Conservation (phyloP, 2,888 invertebrate genomes). For the Entomobrya multifasciata region DNA sequence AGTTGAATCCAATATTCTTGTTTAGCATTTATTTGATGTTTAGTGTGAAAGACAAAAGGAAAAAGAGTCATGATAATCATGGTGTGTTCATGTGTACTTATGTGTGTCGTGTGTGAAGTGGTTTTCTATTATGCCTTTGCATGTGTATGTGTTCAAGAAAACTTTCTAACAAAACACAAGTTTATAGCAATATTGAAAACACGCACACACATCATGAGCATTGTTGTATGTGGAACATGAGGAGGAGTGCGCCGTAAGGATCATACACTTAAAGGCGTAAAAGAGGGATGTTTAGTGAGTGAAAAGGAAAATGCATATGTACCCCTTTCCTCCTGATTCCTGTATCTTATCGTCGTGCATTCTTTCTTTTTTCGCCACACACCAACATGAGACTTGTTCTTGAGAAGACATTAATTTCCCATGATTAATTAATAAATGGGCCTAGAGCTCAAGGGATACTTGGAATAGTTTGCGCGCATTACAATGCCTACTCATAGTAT, state of each 20-base stretch:
- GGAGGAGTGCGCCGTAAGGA: neutral
- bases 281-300: no score
- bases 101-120: neutral
- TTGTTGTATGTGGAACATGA: neutral
- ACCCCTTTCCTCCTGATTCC: constrained; percentile 16
- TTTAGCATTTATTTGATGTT: constrained; percentile 7
- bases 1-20: neutral
- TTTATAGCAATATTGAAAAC: constrained; percentile 38
- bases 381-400: constrained; percentile 47
- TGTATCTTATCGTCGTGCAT: constrained; percentile 2
- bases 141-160: constrained; percentile 1
- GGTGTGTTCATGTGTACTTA: neutral
- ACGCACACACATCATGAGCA: neutral
- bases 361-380: neutral
- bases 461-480: constrained; percentile 59
- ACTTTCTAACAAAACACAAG: constrained; percentile 8
- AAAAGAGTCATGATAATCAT: neutral
- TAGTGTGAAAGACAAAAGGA: constrained; percentile 13
- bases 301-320: neutral
- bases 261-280: neutral
- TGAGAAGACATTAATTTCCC: constrained; percentile 71
- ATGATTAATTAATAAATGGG: constrained; percentile 73
- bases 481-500: constrained; percentile 6
- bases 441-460: constrained; percentile 70
- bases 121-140: constrained; percentile 38